Percentiles rank a stretch among this genome's conserved stretches.
Evolutionary conservation across 1,140 invertebrate species (phyloP).

Genomic region (Apolygus lucorum): DNA sequence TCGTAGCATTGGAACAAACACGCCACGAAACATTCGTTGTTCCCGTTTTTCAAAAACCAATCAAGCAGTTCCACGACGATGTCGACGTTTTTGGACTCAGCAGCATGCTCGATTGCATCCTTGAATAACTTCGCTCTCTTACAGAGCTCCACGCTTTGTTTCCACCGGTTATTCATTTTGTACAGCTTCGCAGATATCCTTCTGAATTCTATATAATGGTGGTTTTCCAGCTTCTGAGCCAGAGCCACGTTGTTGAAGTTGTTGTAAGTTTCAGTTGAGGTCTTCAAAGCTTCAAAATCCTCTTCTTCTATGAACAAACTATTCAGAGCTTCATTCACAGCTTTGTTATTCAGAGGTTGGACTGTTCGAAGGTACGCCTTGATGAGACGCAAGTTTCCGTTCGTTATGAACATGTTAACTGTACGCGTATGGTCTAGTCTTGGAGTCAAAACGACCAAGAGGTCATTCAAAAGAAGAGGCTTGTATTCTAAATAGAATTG

Average conservation of each 20-base stretch:
- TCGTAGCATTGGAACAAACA: slow-evolving; percentile 98
- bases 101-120: slow-evolving; percentile 99
- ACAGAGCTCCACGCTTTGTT: slow-evolving; percentile 97
- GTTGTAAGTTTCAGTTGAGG: slow-evolving; percentile 97
- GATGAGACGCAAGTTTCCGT: slow-evolving; percentile 80
- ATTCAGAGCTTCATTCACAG: slow-evolving; percentile 97
- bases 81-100: slow-evolving; percentile 91
- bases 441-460: slow-evolving; percentile 89
- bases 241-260: slow-evolving; percentile 98
- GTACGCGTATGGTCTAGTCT: slow-evolving; percentile 93
- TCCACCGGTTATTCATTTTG: slow-evolving; percentile 99
- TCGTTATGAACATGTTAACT: slow-evolving; percentile 58
- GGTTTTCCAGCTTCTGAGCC: slow-evolving; percentile 94
- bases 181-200: slow-evolving; percentile 98
- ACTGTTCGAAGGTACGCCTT: slow-evolving; percentile 96
- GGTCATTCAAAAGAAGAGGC: slow-evolving; percentile 90
- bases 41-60: slow-evolving; percentile 94
- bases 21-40: slow-evolving; percentile 94
- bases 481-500: slow-evolving; percentile 99
- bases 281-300: slow-evolving; percentile 81
- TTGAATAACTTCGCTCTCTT: slow-evolving; percentile 95
- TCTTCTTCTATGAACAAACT: slow-evolving; percentile 95
- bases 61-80: slow-evolving; percentile 95
- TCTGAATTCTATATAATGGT: slow-evolving; percentile 97
- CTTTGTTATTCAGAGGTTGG: slow-evolving; percentile 96